Base-by-base conservation (phyloP, 2,888 invertebrate genomes). In the Ptychoptera albimana region DNA sequence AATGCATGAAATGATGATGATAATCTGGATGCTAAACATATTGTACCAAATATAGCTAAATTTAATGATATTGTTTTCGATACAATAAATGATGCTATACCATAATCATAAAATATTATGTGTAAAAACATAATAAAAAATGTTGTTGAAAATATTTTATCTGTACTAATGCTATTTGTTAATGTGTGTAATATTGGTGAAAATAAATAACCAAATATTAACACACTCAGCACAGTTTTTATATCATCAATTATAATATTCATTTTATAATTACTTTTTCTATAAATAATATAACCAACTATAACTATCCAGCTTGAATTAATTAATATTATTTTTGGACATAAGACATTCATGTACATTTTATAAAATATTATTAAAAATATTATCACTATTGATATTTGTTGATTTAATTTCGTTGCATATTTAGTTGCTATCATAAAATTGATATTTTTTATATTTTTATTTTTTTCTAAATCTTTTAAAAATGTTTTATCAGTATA, bases 151-250 rank as follows among this genome's bases (percentile, higher is more conserved):
- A 92, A 94, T 57, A 98, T 94, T 0, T 97, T 94, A 59, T 98
- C 96, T 0, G 96, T 96, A 57, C 93, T 93, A 2, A 98, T 87
- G 0, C 94, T 92, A 59, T 92, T 89, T 0, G 98, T 97, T 42
- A 98, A 69, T 0, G 93, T 96, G 60, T 94, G 88, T 31, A 94
- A 65, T 13, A 96, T 75, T 0, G 96, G 97, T 0, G 94, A 91
- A 47, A 94, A 71, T 44, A 91, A 72, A 57, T 86, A 91, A 1
- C 92, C 91, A 58, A 93, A 82, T 0, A 83, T 75, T 2, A 91
- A 60, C 55, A 92, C 92, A 8, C 88, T 80, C 32, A 85, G 57
- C 0, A 85, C 75, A 0, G 85, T 91, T 61, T 84, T 78, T 0
- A 83, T 60, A 58, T 91, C 82, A 52, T 77, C 73, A 2, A 67